Base-by-base conservation (phyloP, 1,140 invertebrate species). In the Saccostrea cuccullata region DNA sequence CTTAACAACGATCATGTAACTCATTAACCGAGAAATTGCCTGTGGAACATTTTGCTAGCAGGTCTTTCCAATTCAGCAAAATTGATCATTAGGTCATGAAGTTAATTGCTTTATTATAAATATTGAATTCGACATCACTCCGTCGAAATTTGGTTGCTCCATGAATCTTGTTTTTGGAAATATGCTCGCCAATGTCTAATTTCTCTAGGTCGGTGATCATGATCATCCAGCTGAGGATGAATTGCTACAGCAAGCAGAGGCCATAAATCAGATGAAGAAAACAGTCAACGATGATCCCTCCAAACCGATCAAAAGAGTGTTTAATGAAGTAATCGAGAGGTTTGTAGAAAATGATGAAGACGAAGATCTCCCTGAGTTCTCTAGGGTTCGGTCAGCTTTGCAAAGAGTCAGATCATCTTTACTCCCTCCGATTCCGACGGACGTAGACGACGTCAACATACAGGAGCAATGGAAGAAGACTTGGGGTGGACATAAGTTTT, bases 281-380 rank as follows among this genome's bases (percentile, higher is more conserved):
- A 82, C 36, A 17, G 23, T 82, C 26, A 82, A 13, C 15, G 26
- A 40, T 8, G 77, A 82, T 55, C 77, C 77, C 30, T n/a, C 26
- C 13, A 82, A 82, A n/a, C 77, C 77, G n/a, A 82, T 82, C 47
- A 82, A 82, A 55, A 82, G 77, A 55, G 77, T 82, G 26, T 82
- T 47, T 55, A 82, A 82, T 82, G 77, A 82, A 82, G 77, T 82
- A 82, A 82, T 82, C 17, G 36, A 47, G 17, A 13, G 26, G 17
- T 82, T 82, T n/a, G n/a, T 40, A 47, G 47, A 5, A 5, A 70
- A 82, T n/a, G 85, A 82, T 55, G 85, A 67, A 2, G 13, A 55
- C n/a, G 67, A 86, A 6, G 67, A 55, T 11, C 30, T 82, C 6
- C 67, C 85, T 8, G 85, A 86, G 11, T 86, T 86, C 55, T 55